Evolutionary conservation across 2,888 invertebrate species (phyloP).

Genomic region (Meliscaeva auricollis): DNA sequence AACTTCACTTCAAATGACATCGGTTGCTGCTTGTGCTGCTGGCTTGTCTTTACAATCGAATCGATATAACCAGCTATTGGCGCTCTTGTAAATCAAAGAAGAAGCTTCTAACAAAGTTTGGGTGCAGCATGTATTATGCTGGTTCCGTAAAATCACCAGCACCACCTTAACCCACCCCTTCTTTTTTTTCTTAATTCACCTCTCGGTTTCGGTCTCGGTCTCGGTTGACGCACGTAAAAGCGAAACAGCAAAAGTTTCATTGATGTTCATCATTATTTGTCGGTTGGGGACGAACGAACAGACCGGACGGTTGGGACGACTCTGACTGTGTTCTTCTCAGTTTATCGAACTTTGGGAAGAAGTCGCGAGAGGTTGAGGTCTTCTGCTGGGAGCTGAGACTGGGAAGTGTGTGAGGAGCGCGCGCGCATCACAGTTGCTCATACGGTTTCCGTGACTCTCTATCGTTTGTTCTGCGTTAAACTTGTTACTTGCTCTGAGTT

Average conservation of each 20-base stretch:
- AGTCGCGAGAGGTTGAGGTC: slow-evolving; percentile 64
- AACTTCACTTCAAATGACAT: slow-evolving; percentile 63
- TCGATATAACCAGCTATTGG: slow-evolving; percentile 8
- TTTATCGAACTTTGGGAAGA: slow-evolving; percentile 74
- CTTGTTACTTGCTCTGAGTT: slow-evolving; percentile 57
- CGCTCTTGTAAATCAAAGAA: slow-evolving; percentile 42
- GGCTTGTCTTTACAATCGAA: neutral
- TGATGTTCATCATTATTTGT: slow-evolving; percentile 37
- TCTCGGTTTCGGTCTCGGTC: no score
- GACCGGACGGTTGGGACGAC: slow-evolving; percentile 7
- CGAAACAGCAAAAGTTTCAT: slow-evolving; percentile 47
- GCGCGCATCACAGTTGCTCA: slow-evolving; percentile 74
- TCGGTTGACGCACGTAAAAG: neutral
- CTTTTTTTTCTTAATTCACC: neutral
- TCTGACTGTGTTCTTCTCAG: slow-evolving; percentile 47
- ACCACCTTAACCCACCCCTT: neutral
- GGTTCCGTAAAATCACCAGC: slow-evolving; percentile 8
- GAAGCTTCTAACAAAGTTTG: slow-evolving; percentile 52
- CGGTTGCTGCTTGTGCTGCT: slow-evolving; percentile 15
- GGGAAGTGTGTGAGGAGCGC: slow-evolving; percentile 65
- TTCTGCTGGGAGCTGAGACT: neutral
- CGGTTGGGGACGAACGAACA: no score
- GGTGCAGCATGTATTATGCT: no score
- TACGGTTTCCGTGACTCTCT: slow-evolving; percentile 66
- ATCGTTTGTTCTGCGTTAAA: slow-evolving; percentile 62